Base-by-base conservation (phyloP, 2,888 invertebrate species). In the Ommatoiulus sabulosus region DNA sequence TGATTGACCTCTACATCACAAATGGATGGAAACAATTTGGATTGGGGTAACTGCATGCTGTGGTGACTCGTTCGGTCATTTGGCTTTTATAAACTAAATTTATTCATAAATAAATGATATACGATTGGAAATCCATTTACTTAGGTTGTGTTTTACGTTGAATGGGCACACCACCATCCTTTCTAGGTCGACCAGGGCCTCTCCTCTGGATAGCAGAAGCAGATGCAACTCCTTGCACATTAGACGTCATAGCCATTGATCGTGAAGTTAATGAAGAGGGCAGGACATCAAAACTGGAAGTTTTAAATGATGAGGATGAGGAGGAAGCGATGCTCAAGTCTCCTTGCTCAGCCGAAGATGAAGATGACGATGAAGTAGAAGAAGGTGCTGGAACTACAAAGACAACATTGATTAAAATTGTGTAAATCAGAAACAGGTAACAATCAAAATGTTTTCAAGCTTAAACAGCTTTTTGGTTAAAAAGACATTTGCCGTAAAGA, bases 141-240 rank as follows among this genome's bases (percentile, higher is more conserved):
- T 87, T 88, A 80, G 89, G 89, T 44, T 87, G 88, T 57, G 84
- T 89, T 85, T 89, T 89, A 87, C 89, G 88, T 63, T 88, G 89
- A 46, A 89, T 52, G 6, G 90, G 88, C 4, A 91, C 91, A 89
- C 90, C 90, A 89, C 95, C 95, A 92, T 96, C 96, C 91, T 96
- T 96, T 90, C 96, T 94, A 15, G 97, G 96, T 91, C 97, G 94
- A 17, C 97, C 96, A 24, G 96, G 96, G 87, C 96, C 96, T 90
- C 96, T 94, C 90, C 95, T 94, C 86, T 89, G 89, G 35, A 90
- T 48, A 15, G 89, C 46, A 24, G 90, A 89, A 88, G 84, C 86
- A 44, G 84, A 35, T 35, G 35, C 5, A 35, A 44, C 84, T 5
- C 87, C 87, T 5, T 17, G 52, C 2, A 44, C 63, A 43, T 10